Evolutionary conservation across 2,797 vertebrate genomes (phyloP).

Genomic region (Babyrousa celebensis): DNA sequence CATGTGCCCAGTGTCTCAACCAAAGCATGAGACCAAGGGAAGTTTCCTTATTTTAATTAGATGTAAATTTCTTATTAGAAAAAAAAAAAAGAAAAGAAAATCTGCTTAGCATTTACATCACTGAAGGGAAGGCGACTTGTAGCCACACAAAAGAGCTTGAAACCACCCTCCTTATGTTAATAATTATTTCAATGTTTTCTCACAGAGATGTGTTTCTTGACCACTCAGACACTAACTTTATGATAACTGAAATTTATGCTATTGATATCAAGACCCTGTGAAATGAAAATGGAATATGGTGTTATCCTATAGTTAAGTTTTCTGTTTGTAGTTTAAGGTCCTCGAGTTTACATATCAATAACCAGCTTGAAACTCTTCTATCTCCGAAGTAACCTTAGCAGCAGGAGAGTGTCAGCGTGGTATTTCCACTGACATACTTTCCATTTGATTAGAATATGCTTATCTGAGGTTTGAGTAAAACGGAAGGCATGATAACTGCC

Average conservation of each 20-base stretch:
- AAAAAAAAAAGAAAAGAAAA: conserved; percentile 87
- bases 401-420: conserved; percentile 52
- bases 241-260: conserved; percentile 78
- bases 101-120: conserved; percentile 73
- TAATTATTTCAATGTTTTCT: conserved; percentile 76
- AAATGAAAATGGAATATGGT: conserved; percentile 79
- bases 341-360: conserved; percentile 65
- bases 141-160: conserved; percentile 77
- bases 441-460: conserved; percentile 66
- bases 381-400: conserved; percentile 79
- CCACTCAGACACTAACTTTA: conserved; percentile 78
- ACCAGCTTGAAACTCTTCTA: conserved; percentile 70
- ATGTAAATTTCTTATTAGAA: conserved; percentile 86
- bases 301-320: conserved; percentile 74
- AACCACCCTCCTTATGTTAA: conserved; percentile 62
- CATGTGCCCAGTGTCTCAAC: neutral
- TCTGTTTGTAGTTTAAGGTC: conserved; percentile 74
- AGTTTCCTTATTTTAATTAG: conserved; percentile 86
- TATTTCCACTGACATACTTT: conserved; percentile 67
- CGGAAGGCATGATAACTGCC: neutral
- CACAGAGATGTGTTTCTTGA: conserved; percentile 76
- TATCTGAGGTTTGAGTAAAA: conserved; percentile 52
- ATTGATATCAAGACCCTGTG: conserved; percentile 72
- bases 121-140: conserved; percentile 80
- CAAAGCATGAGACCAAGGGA: neutral